A percentile compares a stretch with the other conserved stretches of the same genome.
Evolutionary conservation across 30 jellyfish, hydroid and myxozoan species (phyloP).

Genomic region (Haliclystus octoradiatus): DNA sequence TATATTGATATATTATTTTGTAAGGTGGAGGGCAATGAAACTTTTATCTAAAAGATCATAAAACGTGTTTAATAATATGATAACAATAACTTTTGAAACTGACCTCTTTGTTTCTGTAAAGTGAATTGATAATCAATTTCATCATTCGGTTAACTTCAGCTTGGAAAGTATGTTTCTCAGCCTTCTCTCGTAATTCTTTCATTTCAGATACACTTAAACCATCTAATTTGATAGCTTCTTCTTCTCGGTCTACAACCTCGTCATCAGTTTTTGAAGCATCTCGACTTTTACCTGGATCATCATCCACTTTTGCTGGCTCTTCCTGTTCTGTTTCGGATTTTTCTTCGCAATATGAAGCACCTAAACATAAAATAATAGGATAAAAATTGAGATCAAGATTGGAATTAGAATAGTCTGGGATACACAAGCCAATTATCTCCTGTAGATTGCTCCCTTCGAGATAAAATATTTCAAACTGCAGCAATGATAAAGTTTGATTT

Average conservation of each 20-base stretch:
- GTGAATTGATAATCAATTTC: constrained; percentile 95
- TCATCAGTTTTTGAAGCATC: constrained; percentile 99
- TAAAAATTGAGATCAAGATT: no score
- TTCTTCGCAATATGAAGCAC: constrained; percentile 28
- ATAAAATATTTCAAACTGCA: no score
- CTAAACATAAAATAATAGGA: constrained; percentile 1
- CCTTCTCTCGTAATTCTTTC: constrained; percentile 86
- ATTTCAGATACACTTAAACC: constrained; percentile 98
- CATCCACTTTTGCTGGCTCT: constrained; percentile 76
- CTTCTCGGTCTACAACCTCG: constrained; percentile 96
- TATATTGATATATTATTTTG: no score
- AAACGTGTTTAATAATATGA: no score
- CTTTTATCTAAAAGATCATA: no score
- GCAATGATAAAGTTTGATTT: no score
- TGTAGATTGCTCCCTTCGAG: no score
- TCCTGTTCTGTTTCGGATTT: constrained; percentile 24
- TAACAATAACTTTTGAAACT: no score
- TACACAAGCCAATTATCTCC: no score
- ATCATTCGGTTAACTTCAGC: constrained; percentile 99
- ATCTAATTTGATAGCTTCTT: constrained; percentile 96
- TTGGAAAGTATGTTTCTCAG: constrained; percentile 93
- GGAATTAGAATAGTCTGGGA: no score
- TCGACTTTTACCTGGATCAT: constrained; percentile 92
- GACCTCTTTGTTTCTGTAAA: constrained; percentile 97
- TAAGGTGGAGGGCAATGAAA: no score